Evolutionary conservation across 2,113 vertebrate genomes (phyloP), one percentile per base, ranked within the genome.

Genomic region (Takifugu flavidus): DNA sequence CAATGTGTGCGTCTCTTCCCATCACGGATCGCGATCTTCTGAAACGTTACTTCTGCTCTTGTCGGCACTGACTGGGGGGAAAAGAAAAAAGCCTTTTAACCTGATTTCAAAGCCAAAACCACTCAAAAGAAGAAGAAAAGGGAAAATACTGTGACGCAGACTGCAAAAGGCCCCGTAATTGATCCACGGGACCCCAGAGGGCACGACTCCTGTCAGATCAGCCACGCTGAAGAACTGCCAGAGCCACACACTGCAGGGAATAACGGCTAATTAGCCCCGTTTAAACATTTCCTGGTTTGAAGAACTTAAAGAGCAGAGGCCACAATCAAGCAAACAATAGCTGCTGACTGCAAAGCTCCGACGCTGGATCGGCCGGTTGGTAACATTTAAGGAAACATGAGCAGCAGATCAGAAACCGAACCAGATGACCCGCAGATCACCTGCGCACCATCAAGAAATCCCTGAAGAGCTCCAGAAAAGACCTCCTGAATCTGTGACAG

Each of bases 251-350:
- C 79, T 73, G 77, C 70, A 64, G 82, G 79, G 79, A 87, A 89
- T 85, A 87, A 70, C 59, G 13, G 67, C 79, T 90, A 91, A 91
- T 92, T 91, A 90, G 75, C 69, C 72, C 71, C 42, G 75, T 87
- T 91, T 88, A 91, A 91, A 88, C 78, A 91, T 86, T 92, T 92
- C 91, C 91, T 91, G 90, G 80, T 91, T 81, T 74, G 82, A 92
- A 92, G 90, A 91, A 91, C 90, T 89, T 90, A 90, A 91, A 84
- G 82, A 90, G 85, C 49, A 2, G 57, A 39, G 79, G 78, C 64
- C 78, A 76, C 87, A 82, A 82, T 89, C 87, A 84, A 73, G 74
- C 5, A 28, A 81, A 88, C 86, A 88, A 90, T 84, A 81, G 78
- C 31, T 5, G 65, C 74, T 77, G 45, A 84, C 79, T 84, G 28